Percentiles rank a stretch among this genome's conserved stretches.
Conservation (phyloP, 2,113 vertebrate species). For the Indicator indicator region DNA sequence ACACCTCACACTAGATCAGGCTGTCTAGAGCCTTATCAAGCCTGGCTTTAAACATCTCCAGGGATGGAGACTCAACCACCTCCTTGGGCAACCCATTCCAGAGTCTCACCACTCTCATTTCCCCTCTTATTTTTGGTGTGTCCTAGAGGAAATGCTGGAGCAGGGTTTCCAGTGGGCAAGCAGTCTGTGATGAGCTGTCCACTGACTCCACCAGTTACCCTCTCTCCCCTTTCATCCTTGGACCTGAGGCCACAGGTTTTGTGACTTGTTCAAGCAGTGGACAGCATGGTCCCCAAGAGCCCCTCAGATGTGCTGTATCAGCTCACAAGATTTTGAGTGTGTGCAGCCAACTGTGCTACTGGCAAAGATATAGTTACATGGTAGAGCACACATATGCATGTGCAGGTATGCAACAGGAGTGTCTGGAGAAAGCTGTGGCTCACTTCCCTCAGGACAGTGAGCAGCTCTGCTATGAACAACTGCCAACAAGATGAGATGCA, state of each 20-base stretch:
- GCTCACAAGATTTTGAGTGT: rapidly evolving
- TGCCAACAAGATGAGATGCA: background rate
- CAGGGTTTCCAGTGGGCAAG: background rate
- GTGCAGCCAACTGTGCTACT: background rate
- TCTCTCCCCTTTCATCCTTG: background rate
- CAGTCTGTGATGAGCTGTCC: background rate
- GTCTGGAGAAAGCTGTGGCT: background rate
- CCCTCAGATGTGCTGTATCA: background rate
- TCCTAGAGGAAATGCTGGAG: background rate
- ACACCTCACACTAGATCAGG: too few relatives aligned
- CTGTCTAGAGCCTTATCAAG: too few relatives aligned
- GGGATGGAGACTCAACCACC: too few relatives aligned
- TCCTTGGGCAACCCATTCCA: too few relatives aligned
- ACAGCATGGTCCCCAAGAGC: rapidly evolving
- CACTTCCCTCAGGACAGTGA: background rate
- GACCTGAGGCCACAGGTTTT: background rate
- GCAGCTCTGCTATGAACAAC: background rate
- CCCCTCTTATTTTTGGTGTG: background rate
- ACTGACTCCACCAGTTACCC: background rate
- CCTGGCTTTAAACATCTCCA: too few relatives aligned
- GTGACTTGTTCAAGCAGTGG: background rate
- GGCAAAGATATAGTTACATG: rapidly evolving
- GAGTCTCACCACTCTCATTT: background rate
- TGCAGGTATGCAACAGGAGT: background rate
- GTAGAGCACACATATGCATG: rapidly evolving